phyloP scores from a whole-genome alignment of 1,140 invertebrate genomes.

The Zaprionus taronus region DNA sequence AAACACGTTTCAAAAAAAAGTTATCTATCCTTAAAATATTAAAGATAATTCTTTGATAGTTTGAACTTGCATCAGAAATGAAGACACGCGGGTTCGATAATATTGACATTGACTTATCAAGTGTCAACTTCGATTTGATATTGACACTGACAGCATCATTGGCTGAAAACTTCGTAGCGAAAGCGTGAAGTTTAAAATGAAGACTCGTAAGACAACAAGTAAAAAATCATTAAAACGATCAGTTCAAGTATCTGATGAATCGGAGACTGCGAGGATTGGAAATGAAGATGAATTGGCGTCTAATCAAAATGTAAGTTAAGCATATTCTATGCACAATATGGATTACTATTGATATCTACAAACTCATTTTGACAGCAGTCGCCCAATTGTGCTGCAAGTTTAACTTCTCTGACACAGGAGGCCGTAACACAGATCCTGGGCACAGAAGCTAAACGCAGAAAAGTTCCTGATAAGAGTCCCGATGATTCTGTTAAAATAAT shows the following conservation, averaged over 20 bases:
- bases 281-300: background rate
- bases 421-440: too few species aligned
- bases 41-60: background rate
- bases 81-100: background rate
- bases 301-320: background rate
- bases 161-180: background rate
- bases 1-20: background rate
- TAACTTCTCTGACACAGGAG: background rate
- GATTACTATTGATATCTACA: background rate
- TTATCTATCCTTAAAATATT: background rate
- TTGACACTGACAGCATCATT: background rate
- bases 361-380: background rate
- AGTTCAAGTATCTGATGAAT: background rate
- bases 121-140: background rate
- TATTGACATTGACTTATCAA: background rate
- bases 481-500: background rate
- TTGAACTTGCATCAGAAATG: background rate
- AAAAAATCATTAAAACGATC: background rate
- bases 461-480: background rate
- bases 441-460: background rate
- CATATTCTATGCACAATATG: background rate
- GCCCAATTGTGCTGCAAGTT: background rate
- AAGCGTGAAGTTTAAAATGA: background rate
- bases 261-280: background rate
- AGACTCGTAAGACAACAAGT: background rate